Evolutionary conservation across 1,140 invertebrate genomes (phyloP), one percentile per base, ranked within the genome.

Genomic region (Thaumetopoea pityocampa): DNA sequence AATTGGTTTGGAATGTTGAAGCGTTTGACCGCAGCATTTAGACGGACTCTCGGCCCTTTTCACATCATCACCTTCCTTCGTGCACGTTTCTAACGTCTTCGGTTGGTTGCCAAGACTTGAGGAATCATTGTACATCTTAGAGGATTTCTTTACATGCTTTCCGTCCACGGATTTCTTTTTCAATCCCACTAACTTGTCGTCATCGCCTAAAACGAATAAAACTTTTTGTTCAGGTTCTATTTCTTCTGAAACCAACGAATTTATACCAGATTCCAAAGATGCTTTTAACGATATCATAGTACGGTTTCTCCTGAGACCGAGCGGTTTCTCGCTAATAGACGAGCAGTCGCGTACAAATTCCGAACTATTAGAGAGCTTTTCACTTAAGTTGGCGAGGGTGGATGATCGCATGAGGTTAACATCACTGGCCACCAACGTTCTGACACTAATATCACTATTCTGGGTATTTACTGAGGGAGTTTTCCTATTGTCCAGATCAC

Each of bases 141-240:
- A 69, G 4, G 79, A 72, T 30, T 66, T 73, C 23, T 80, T 84
- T 2, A 77, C 72, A 29, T 60, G 62, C 22, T 76, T 77, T 3
- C 72, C 68, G n/a, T 59, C 68, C 9, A 46, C 68, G 1, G 76
- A 78, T 24, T 82, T 84, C 38, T 86, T 87, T 54, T 89, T 89
- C 26, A 88, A 53, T 5, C 86, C 81, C 5, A 90, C 84, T 33
- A 90, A 60, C 52, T 89, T 88, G 27, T 93, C 91, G 65, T 93
- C 89, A 30, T 91, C 91, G n/a, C 92, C 92, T 6, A 94, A 78
- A 5, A 91, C 92, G 63, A 94, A 94, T n/a, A 92, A 82, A 1
- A 93, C 92, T 44, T 88, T 85, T 27, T 77, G 62, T 7, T 74
- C 71, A 6, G 40, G 9, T 10, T 70, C 76, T 4, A 18, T 24